A percentile compares a stretch with the other conserved stretches of the same genome.
Conservation (phyloP, 2,888 invertebrate genomes). For the Anthoptus insignis region DNA sequence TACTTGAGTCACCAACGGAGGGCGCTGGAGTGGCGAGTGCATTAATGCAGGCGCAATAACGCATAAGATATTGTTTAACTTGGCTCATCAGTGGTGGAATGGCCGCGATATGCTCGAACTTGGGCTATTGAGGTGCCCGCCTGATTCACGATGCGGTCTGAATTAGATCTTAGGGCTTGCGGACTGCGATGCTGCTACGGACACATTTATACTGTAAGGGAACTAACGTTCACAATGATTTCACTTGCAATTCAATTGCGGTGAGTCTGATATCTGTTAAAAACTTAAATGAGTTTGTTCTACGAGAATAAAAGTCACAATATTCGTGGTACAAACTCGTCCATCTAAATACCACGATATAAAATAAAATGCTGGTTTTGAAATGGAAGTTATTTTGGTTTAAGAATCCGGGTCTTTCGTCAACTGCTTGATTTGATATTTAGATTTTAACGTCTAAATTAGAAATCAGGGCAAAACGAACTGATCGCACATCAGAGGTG, state of each 20-base stretch:
- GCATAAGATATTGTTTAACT: slow-evolving; percentile 74
- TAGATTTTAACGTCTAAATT: slow-evolving; percentile 13
- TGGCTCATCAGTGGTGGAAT: slow-evolving; percentile 71
- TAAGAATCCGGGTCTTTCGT: slow-evolving; percentile 31
- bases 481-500: slow-evolving; percentile 21
- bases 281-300: background rate
- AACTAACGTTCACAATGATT: background rate
- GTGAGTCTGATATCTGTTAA: background rate
- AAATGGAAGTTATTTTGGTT: slow-evolving; percentile 13
- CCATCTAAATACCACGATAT: background rate
- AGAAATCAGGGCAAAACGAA: slow-evolving; percentile 27
- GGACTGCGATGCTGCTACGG: background rate
- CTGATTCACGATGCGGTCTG: slow-evolving; percentile 65
- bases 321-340: no score
- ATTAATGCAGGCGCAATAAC: slow-evolving; percentile 74
- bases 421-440: slow-evolving; percentile 25
- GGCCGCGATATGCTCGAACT: slow-evolving; percentile 64
- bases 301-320: background rate
- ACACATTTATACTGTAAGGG: background rate
- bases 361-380: slow-evolving; percentile 11
- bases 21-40: slow-evolving; percentile 50
- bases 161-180: slow-evolving; percentile 16
- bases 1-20: slow-evolving; percentile 6
- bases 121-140: slow-evolving; percentile 59
- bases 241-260: background rate